Evolutionary conservation across 1,140 invertebrate species (phyloP), one percentile per base, ranked within the genome.

Genomic region (Sitobion miscanthi): DNA sequence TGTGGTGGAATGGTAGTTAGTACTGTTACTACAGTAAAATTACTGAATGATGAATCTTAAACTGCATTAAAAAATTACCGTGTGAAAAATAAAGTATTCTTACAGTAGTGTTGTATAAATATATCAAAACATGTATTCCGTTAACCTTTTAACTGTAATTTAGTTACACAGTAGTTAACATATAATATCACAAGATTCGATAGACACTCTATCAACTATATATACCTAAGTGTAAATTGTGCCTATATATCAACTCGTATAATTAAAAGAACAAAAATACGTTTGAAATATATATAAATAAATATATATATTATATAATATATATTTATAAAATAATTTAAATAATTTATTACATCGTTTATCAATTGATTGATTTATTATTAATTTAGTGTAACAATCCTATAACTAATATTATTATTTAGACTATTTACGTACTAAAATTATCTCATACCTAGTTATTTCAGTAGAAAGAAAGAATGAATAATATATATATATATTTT

Each of bases 81-180:
- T 87, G 85, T 47, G 47, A 87, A 49, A 47, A 87, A 87, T 49
- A 47, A 86, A 45, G 25, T 45, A 47, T 86, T 2, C 30, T 0
- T 23, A 14, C 45, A n/a, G 25, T 87, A 87, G 25, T 87, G 85
- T 87, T 49, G 30, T 69, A 69, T n/a, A 69, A 25, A 47, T 38
- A 30, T 87, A n/a, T 87, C 25, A 87, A 86, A 47, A 86, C 30
- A 86, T 86, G 8, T 86, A 86, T 49, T 49, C 85, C 85, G 85
- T 87, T 87, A 88, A 88, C 86, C 17, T 88, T 77, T 88, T 88
- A 88, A 88, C 86, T 52, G 86, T 88, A 88, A 30, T 88, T 87
- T 87, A 14, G 47, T 38, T 30, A 87, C 45, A n/a, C 45, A 30
- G 30, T 47, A 85, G 20, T 87, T 30, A 49, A n/a, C 14, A 6